Base-by-base conservation (phyloP, 2,888 invertebrate genomes). In the Stratiomys singularior region DNA sequence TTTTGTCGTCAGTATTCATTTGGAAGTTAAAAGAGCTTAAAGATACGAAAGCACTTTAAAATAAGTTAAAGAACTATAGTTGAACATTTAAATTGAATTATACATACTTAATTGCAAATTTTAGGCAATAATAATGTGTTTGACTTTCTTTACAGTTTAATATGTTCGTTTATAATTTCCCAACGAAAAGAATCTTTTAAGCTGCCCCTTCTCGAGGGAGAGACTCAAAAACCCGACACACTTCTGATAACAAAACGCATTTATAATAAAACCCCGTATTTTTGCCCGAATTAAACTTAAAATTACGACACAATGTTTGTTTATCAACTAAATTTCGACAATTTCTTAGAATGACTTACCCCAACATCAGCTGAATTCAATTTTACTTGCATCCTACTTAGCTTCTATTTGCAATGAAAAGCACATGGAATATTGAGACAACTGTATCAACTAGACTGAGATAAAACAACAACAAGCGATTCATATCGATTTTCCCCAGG, bases 401-500 rank as follows among this genome's bases (percentile, higher is more conserved):
- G 18, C 28, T 18, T 27, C 9, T 74, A 27, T 74, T 74, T 74
- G 37, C 37, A 30, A 18, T 37, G 1, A 56, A 28, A 27, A 52
- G 28, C 72, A 72, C 72, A 28, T 72, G 72, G 28, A 0, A 18
- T 21, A 28, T 7, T 30, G 72, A 72, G 72, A 72, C 72, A 72
- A 30, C 52, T 72, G 2, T 72, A 72, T 27, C 4, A 4, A 21
- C 44, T 21, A 15, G 60, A 18, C 1, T 3, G 60, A 21, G 74
- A 44, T 37, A 58, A 58, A 74, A 30, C 74, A 74, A 44, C 44
- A 74, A 74, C 58, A 74, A 74, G 60, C 58, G 21, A 37, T 37
- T 28, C 28, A 30, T 27, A 74, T 74, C 74, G 74, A 74, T 74
- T 74, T 58, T 37, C 52, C 58, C 58, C 13, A 1, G 9, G 18